These are phyloP conservation scores for Amphiprion clarkii DNA, from an alignment of 2,797 vertebrate genomes.

Conservation along the genomic window DNA sequence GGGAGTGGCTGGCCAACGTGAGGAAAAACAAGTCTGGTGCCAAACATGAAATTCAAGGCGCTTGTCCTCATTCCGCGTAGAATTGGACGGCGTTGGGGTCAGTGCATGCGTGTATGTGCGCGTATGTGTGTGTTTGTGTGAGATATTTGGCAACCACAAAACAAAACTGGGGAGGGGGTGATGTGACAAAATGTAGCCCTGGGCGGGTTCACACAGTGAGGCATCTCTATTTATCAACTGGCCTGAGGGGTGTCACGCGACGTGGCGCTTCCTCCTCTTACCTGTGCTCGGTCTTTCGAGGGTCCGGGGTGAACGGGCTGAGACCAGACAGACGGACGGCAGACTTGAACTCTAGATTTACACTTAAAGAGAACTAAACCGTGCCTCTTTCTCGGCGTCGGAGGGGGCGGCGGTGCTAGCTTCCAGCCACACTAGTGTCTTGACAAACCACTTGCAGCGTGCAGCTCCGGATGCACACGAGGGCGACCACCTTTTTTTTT, in stretches of 20 bases:
- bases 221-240: conserved; percentile 43
- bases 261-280: conserved; percentile 22
- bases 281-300: conserved; percentile 44
- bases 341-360: conserved; percentile 67
- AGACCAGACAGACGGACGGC: conserved; percentile 53
- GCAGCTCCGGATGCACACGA: conserved; percentile 67
- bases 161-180: conserved; percentile 52
- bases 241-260: conserved; percentile 29
- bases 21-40: conserved; percentile 72
- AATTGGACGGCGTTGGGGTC: conserved; percentile 44
- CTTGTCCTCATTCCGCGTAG: conserved; percentile 70
- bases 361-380: conserved; percentile 60
- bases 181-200: conserved; percentile 38
- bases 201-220: conserved; percentile 39
- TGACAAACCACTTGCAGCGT: conserved; percentile 67
- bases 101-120: conserved; percentile 32
- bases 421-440: conserved; percentile 74
- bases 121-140: conserved; percentile 55
- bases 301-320: conserved; percentile 64
- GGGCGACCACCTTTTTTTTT: conserved; percentile 66
- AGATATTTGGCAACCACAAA: conserved; percentile 73
- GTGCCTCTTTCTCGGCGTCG: conserved; percentile 64
- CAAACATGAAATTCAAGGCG: conserved; percentile 82
- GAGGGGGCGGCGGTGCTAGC: conserved; percentile 47
- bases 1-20: conserved; percentile 55